Evolutionary conservation across 2,888 invertebrate genomes (phyloP).

Genomic region (Chymomyza amoena): DNA sequence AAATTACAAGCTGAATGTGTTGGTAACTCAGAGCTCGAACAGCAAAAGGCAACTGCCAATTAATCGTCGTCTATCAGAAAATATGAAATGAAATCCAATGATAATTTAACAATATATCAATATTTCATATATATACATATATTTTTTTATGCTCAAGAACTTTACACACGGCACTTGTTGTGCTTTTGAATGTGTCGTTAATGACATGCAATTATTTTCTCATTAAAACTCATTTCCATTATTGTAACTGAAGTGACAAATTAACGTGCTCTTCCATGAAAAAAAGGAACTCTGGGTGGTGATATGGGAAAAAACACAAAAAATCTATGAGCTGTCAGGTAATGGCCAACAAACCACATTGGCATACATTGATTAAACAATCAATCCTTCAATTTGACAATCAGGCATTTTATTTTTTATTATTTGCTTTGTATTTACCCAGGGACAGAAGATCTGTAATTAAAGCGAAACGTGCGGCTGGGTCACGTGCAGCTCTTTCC

Average conservation of each 20-base stretch:
- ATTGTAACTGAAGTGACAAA: slow-evolving; percentile 11
- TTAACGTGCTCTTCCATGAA: not conserved
- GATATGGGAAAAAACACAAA: not conserved
- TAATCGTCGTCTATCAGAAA: slow-evolving; percentile 28
- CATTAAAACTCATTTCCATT: slow-evolving; percentile 65
- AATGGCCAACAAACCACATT: slow-evolving; percentile 47
- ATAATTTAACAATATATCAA: slow-evolving; percentile 39
- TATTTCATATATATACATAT: slow-evolving; percentile 41
- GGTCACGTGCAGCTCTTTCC: not conserved
- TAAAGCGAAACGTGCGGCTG: slow-evolving; percentile 11
- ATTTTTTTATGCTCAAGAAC: slow-evolving; percentile 19
- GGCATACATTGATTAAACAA: slow-evolving; percentile 60
- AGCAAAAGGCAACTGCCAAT: slow-evolving; percentile 18
- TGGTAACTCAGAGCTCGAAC: not conserved
- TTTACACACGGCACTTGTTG: not conserved
- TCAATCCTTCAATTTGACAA: slow-evolving; percentile 54
- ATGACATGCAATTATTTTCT: slow-evolving; percentile 68
- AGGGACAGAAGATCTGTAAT: not conserved
- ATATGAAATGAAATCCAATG: slow-evolving; percentile 51
- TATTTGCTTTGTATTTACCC: slow-evolving; percentile 1
- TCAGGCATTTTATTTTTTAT: not conserved
- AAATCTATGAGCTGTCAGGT: slow-evolving; percentile 13
- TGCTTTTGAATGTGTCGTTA: slow-evolving; percentile 22
- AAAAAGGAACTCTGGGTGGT: not conserved
- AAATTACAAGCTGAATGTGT: not conserved